Percentiles rank a stretch among this genome's conserved stretches.
Evolutionary conservation across 1,140 invertebrate species (phyloP).

Genomic region (Drosophila micromelanica): DNA sequence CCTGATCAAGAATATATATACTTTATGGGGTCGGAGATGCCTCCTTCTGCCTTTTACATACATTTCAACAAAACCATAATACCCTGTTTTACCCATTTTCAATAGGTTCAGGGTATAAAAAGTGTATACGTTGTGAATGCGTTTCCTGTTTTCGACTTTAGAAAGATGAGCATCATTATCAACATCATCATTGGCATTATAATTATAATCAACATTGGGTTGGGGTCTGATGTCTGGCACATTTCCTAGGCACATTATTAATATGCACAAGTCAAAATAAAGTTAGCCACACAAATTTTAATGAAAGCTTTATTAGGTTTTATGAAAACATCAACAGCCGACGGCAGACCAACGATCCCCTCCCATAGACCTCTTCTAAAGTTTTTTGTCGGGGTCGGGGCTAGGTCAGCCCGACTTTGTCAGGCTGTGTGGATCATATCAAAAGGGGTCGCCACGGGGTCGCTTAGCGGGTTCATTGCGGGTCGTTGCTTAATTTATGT

Average conservation of each 20-base stretch:
- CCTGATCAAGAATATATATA: no score
- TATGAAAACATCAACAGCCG: slow-evolving; percentile 67
- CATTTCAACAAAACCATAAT: no score
- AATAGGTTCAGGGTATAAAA: no score
- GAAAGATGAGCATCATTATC: slow-evolving; percentile 42
- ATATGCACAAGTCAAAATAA: slow-evolving; percentile 61
- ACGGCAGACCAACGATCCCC: slow-evolving; percentile 5
- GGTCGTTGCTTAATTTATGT: slow-evolving; percentile 69
- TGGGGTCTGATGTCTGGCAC: slow-evolving; percentile 29
- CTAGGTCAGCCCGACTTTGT: slow-evolving; percentile 39
- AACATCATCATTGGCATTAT: slow-evolving; percentile 37
- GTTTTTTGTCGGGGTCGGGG: slow-evolving; percentile 13
- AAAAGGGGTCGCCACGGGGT: slow-evolving; percentile 41
- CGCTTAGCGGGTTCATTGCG: slow-evolving; percentile 44
- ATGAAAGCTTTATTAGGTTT: slow-evolving; percentile 67
- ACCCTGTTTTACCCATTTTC: no score
- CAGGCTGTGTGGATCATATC: slow-evolving; percentile 63
- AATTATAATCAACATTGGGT: slow-evolving; percentile 23
- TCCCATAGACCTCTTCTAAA: not conserved
- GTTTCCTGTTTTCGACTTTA: slow-evolving; percentile 58
- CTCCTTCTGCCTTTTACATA: no score
- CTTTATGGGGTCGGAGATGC: no score
- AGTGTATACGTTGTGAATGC: slow-evolving; percentile 41
- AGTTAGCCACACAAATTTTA: slow-evolving; percentile 59
- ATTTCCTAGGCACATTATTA: slow-evolving; percentile 56